Conservation (phyloP, 2,888 invertebrate species). For the Mycalesis mineus region DNA sequence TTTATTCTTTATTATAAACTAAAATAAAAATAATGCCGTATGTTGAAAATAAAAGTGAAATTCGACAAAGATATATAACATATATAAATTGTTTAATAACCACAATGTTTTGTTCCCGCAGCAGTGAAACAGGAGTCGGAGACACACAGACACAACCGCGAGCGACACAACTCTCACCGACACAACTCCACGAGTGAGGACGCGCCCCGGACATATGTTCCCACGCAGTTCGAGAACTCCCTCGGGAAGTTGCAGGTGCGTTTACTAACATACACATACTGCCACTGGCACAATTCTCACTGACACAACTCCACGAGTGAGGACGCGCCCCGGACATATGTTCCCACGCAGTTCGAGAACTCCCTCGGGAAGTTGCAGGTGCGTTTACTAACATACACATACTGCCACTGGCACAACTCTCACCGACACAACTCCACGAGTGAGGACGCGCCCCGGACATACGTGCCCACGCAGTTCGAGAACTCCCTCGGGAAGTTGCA, state of each 20-base stretch:
- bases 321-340: constrained; percentile 80
- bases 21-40: too few species aligned
- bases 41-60: too few species aligned
- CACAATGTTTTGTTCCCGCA: constrained; percentile 24
- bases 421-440: constrained; percentile 31
- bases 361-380: constrained; percentile 95
- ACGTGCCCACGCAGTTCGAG: constrained; percentile 93
- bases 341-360: constrained; percentile 95
- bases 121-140: constrained; percentile 54
- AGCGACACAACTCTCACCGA: constrained; percentile 74
- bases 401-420: too few species aligned
- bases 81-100: not conserved
- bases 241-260: constrained; percentile 92
- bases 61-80: too few species aligned
- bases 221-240: constrained; percentile 96
- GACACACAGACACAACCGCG: constrained; percentile 36
- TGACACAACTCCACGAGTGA: constrained; percentile 44
- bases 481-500: constrained; percentile 96
- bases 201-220: constrained; percentile 82
- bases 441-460: constrained; percentile 78
- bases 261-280: not conserved
- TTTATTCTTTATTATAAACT: too few species aligned
- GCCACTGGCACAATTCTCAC: too few species aligned
- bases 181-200: constrained; percentile 78
- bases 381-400: constrained; percentile 13